A percentile compares a stretch with the other conserved stretches of the same genome.
These are phyloP conservation scores for Sinodicranocentrus sp. DNA, from an alignment of 2,888 invertebrate species.

Conservation along the genomic window DNA sequence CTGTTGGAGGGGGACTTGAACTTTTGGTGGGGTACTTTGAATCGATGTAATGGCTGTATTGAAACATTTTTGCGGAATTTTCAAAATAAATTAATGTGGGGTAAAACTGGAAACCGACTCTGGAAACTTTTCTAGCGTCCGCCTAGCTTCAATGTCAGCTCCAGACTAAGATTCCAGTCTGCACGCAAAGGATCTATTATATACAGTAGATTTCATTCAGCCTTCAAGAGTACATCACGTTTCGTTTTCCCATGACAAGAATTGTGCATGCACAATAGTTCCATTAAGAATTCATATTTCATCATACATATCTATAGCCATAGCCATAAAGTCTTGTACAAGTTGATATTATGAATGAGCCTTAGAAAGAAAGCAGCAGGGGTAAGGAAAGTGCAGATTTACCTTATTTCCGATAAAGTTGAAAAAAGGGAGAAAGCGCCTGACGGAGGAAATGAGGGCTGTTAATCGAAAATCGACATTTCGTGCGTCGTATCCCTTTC, in stretches of 20 bases:
- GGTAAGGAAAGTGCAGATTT: background rate
- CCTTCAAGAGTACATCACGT: too few relatives aligned
- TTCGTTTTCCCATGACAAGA: too few relatives aligned
- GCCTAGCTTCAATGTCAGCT: too few relatives aligned
- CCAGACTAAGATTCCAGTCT: too few relatives aligned
- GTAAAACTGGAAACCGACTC: too few relatives aligned
- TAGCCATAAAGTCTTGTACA: conserved; percentile 3
- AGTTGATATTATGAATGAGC: background rate
- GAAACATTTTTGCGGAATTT: conserved; percentile 45
- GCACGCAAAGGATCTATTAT: too few relatives aligned
- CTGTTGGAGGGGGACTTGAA: conserved; percentile 45
- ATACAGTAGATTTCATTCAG: too few relatives aligned
- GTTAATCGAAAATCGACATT: conserved; percentile 60
- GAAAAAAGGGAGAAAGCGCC: conserved; percentile 1
- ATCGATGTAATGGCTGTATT: conserved; percentile 49
- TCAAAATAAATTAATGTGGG: too few relatives aligned
- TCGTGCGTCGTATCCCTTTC: conserved; percentile 23
- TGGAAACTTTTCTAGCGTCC: too few relatives aligned
- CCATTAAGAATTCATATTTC: background rate
- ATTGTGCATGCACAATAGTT: background rate
- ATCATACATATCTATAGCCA: background rate
- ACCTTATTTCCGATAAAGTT: conserved; percentile 33
- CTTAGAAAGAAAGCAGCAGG: conserved; percentile 7
- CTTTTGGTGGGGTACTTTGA: conserved; percentile 44
- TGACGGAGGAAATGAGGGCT: conserved; percentile 41